Evolutionary conservation across 2,888 invertebrate genomes (phyloP), one percentile per base, ranked within the genome.

Genomic region (Biston stratarius): DNA sequence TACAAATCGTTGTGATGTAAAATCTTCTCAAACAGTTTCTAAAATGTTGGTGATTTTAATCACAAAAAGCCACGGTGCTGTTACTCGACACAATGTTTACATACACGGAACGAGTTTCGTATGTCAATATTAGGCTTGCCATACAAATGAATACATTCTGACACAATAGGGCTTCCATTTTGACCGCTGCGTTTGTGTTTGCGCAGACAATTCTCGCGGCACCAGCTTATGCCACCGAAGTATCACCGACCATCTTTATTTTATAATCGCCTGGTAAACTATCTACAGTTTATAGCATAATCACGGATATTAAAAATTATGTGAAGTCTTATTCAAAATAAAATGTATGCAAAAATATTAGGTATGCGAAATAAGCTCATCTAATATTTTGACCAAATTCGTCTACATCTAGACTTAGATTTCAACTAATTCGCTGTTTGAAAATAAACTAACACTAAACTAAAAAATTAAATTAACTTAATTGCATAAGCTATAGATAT

Each of bases 81-180:
- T 78, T 80, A 80, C 77, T 76, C 74, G 72, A 71, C 75, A 77
- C 83, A 83, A 83, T 91, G 85, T 91, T 90, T 89, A 89, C 90
- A 78, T 80, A 77, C 79, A 84, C 81, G 84, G 81, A 92, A 92
- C 93, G 86, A 90, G 92, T 92, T 92, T 82, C 81, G 74, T 85
- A 83, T 74, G 91, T 92, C 89, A 93, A 93, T 92, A 93, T 94
- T 92, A 82, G 82, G 83, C 84, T 88, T 87, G 82, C 91, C 88
- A 89, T 91, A 93, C 92, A 92, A 93, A 93, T 92, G 92, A 92
- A 92, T 93, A 93, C 92, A 91, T 91, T 90, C 87, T 90, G 88
- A 87, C 87, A 92, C 91, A 92, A 92, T 89, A 81, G 84, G 79
- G 83, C 89, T 91, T 91, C 92, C 92, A 92, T 91, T 90, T 91